A percentile compares a stretch with the other conserved stretches of the same genome.
These are phyloP conservation scores for Nycticebus coucang DNA, from an alignment of 2,113 vertebrate genomes.

Conservation along the genomic window DNA sequence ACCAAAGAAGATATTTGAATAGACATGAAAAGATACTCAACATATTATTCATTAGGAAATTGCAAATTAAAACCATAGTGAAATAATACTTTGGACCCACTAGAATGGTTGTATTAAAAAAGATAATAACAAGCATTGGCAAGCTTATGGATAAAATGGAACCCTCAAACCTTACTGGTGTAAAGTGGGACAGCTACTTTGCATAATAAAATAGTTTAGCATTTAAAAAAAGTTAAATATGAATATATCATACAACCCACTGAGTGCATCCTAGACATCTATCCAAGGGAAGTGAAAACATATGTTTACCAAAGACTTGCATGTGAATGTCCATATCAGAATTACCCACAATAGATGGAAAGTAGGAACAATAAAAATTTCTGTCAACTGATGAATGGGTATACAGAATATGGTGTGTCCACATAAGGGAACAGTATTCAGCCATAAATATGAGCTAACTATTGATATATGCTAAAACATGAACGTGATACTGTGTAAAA, in stretches of 20 bases:
- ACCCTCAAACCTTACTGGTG: neutral
- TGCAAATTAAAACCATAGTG: conserved; percentile 29
- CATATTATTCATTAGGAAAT: conserved; percentile 48
- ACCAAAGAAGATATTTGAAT: neutral
- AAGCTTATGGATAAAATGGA: conserved; percentile 6
- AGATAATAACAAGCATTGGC: neutral
- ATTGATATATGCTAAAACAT: neutral
- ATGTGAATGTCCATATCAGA: neutral
- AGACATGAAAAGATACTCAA: conserved; percentile 41
- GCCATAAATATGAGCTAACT: neutral
- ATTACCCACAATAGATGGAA: conserved; percentile 25
- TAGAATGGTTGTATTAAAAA: conserved; percentile 15
- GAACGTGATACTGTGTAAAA: neutral
- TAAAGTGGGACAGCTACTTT: neutral
- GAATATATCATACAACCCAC: neutral
- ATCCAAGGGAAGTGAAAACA: conserved; percentile 8
- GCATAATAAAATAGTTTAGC: neutral
- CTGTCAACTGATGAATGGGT: neutral
- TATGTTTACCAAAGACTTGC: neutral
- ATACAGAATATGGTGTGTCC: neutral
- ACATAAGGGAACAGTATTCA: neutral
- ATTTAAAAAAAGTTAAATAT: neutral
- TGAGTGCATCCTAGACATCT: neutral
- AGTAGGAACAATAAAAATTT: neutral
- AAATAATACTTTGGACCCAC: neutral